Evolutionary conservation across 2,888 invertebrate genomes (phyloP), one percentile per base, ranked within the genome.

Genomic region (Apotomis turbidana): DNA sequence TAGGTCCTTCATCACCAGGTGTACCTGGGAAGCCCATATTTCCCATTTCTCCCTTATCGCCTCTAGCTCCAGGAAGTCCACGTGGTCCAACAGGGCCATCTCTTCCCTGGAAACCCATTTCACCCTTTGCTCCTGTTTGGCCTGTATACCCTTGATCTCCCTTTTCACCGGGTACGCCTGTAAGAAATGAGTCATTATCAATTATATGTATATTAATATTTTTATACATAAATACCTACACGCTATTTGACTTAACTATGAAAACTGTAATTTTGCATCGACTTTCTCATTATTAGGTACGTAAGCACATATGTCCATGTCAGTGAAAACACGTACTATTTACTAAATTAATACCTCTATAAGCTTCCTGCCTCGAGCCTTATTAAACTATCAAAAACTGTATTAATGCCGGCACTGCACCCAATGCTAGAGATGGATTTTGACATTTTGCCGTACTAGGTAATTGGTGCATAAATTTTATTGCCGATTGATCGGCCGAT

Each of bases 31-130:
- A 96, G 54, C 98, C 97, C 91, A 96, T 95, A 3, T 95, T 94
- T 12, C 98, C 98, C 66, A 93, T 85, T 41, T 95, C 95, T 75
- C 98, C 98, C 81, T 97, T 97, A 0, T 97, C 97, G 70, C 98
- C 98, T 77, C 97, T 94, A 0, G 94, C 94, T 59, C 98, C 98
- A 13, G 97, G 95, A 27, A 96, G 87, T 55, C 97, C 97, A 76
- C 97, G 93, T 8, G 96, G 95, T 12, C 97, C 98, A 27, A 94
- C 94, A 41, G 94, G 91, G 4, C 97, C 97, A 70, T 84, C 87
- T 71, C 81, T 81, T 60, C 94, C 94, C 13, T 84, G 79, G 5
- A 87, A 78, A 74, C 95, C 95, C 49, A 69, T 74, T 15, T 88
- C 85, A 75, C 94, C 94, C 75, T 90, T 92, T 3, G 84, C 82